Percentiles rank a stretch among this genome's conserved stretches.
Evolutionary conservation across 2,888 invertebrate species (phyloP).

Genomic region (Tholera decimalis): DNA sequence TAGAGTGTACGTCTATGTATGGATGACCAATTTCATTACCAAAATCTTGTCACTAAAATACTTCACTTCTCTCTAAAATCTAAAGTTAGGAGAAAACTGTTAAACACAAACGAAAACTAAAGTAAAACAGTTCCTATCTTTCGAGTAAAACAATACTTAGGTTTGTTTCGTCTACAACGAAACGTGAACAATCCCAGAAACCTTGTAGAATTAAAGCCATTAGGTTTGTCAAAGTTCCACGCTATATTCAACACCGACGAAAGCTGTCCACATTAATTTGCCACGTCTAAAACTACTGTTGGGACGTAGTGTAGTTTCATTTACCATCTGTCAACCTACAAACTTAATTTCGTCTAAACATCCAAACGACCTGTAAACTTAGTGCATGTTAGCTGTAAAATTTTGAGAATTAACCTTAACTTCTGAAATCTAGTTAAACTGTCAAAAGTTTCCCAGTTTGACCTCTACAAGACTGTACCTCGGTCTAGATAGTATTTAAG

Average conservation of each 20-base stretch:
- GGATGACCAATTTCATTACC: background rate
- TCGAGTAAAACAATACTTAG: conserved; percentile 2
- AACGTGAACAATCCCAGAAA: conserved; percentile 35
- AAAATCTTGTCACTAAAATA: background rate
- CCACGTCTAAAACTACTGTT: conserved; percentile 40
- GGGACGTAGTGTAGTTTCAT: conserved; percentile 33
- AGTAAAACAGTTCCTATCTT: background rate
- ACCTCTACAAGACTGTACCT: conserved; percentile 54
- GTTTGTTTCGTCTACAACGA: conserved; percentile 11
- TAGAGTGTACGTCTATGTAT: conserved; percentile 13
- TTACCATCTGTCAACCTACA: conserved; percentile 45
- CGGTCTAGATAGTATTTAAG: conserved; percentile 63
- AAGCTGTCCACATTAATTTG: conserved; percentile 57
- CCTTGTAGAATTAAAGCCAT: conserved; percentile 41
- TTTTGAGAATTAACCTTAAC: conserved; percentile 40
- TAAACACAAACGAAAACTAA: conserved; percentile 14
- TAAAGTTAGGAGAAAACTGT: background rate
- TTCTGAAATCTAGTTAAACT: conserved; percentile 54
- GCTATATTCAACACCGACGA: conserved; percentile 34
- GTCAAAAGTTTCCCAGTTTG: conserved; percentile 63
- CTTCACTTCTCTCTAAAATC: background rate
- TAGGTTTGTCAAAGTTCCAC: conserved; percentile 43
- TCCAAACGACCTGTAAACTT: conserved; percentile 39
- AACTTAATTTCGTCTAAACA: conserved; percentile 51
- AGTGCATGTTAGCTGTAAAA: conserved; percentile 40